These are phyloP conservation scores for Gymnoscopelus microlampas DNA, from an alignment of 2,797 vertebrate species.

Conservation along the genomic window DNA sequence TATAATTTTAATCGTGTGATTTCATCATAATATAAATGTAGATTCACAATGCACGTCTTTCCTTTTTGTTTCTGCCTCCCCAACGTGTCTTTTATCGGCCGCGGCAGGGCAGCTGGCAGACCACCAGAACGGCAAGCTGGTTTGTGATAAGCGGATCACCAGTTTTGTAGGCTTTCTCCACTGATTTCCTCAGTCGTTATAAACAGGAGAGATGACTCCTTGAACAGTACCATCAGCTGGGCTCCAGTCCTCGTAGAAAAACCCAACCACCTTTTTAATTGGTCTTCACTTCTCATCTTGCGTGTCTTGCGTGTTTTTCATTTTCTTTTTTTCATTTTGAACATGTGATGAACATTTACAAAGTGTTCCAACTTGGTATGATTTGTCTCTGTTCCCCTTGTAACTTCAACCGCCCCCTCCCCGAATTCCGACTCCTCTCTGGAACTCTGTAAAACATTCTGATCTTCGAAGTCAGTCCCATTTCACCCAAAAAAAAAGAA, in stretches of 20 bases:
- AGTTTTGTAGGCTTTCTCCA: conserved; percentile 77
- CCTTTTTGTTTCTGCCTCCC: conserved; percentile 74
- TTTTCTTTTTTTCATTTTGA: conserved; percentile 39
- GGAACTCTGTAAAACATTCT: conserved; percentile 73
- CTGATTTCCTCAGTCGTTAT: conserved; percentile 77
- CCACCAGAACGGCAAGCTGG: conserved; percentile 79
- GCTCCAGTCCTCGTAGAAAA: conserved; percentile 81
- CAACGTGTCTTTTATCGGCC: conserved; percentile 72
- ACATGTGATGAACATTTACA: conserved; percentile 84
- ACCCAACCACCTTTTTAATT: conserved; percentile 49
- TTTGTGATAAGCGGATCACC: conserved; percentile 81
- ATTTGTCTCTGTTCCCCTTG: conserved; percentile 75
- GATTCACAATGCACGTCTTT: conserved; percentile 79
- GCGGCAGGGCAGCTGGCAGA: conserved; percentile 76
- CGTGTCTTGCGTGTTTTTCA: conserved; percentile 44
- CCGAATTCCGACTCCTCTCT: conserved; percentile 67
- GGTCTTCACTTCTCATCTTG: conserved; percentile 75
- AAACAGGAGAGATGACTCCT: conserved; percentile 79
- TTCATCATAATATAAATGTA: conserved; percentile 85
- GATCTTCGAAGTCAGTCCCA: conserved; percentile 76
- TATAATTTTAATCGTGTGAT: conserved; percentile 73
- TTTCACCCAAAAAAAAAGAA: conserved; percentile 45
- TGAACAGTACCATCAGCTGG: conserved; percentile 82
- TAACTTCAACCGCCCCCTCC: conserved; percentile 50
- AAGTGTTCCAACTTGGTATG: conserved; percentile 78